Evolutionary conservation across 1,140 invertebrate species (phyloP), one percentile per base, ranked within the genome.

Genomic region (Leptinotarsa texana): DNA sequence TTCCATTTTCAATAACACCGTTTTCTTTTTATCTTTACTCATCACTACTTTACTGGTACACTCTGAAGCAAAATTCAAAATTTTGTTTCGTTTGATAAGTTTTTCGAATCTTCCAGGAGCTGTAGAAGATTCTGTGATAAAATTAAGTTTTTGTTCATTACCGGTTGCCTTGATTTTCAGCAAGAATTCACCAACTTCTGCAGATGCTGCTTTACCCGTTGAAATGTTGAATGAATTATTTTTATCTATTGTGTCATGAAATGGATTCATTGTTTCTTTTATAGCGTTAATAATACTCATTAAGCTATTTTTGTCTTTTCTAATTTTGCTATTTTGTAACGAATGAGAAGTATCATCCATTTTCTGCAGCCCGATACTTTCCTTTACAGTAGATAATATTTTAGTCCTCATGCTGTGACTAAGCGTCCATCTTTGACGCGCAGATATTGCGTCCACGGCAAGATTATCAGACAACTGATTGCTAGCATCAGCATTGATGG

Each of bases 1-100:
- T 69, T 82, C 80, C 72, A 83, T 70, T 72, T 78, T 80, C 49
- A 76, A 21, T 27, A 73, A 69, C n/a, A 83, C 73, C 74, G 80
- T 80, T 27, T 76, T 71, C 62, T 77, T 75, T 72, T 81, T 82
- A 51, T 76, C 73, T 77, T 77, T 80, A 62, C 62, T 71, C 42
- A 62, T 77, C 13, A 78, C 70, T 47, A 75, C 71, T 76, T 81
- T 77, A 49, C 6, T 73, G 6, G 22, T 33, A n/a, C 74, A 75
- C 24, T 76, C 13, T 21, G 51, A 76, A 48, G 74, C 71, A 75
- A 80, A 80, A 73, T 75, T 80, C 4, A 72, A 33, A 24, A 79
- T 80, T 72, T 77, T 74, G 17, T 72, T 72, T 47, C 73, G 72
- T 76, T 71, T 68, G 21, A 81, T 78, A 18, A 75, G 47, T 77